These are phyloP conservation scores for Pelvicachromis taeniatus DNA, from an alignment of 2,113 vertebrate genomes.

Conservation along the genomic window DNA sequence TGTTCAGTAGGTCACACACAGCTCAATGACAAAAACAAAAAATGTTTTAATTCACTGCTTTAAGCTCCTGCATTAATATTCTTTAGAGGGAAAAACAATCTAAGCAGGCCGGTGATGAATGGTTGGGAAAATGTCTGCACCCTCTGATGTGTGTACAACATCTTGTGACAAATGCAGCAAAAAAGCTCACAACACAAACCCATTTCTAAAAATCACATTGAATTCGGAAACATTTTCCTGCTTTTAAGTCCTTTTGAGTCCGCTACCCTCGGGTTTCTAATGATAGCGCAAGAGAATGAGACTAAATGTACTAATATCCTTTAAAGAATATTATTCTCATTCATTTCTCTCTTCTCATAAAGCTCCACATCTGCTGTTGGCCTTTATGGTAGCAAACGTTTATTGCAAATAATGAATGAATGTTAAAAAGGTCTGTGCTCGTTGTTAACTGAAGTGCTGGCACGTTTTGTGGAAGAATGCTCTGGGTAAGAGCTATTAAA, in stretches of 20 bases:
- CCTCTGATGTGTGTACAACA: neutral
- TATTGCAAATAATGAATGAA: neutral
- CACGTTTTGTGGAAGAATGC: neutral
- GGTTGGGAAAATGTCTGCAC: neutral
- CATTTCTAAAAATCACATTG: neutral
- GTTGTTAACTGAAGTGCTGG: neutral
- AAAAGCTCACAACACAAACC: neutral
- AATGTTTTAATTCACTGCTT: neutral
- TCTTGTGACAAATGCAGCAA: neutral
- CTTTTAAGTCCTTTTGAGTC: neutral
- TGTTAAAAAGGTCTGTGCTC: neutral
- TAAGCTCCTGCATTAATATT: neutral
- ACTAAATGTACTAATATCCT: neutral
- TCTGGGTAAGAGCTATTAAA: neutral
- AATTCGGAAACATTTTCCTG: neutral
- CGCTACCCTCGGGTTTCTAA: rapidly evolving
- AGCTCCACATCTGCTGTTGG: neutral
- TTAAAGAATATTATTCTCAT: neutral
- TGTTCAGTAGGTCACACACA: neutral
- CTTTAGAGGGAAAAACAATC: neutral
- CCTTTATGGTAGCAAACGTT: neutral
- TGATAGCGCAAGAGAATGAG: neutral
- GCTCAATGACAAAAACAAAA: neutral
- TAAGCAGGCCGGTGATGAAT: neutral
- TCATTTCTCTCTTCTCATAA: neutral